These are phyloP conservation scores for Bradynema listronoti DNA, from an alignment of 1,140 invertebrate genomes.

Conservation along the genomic window DNA sequence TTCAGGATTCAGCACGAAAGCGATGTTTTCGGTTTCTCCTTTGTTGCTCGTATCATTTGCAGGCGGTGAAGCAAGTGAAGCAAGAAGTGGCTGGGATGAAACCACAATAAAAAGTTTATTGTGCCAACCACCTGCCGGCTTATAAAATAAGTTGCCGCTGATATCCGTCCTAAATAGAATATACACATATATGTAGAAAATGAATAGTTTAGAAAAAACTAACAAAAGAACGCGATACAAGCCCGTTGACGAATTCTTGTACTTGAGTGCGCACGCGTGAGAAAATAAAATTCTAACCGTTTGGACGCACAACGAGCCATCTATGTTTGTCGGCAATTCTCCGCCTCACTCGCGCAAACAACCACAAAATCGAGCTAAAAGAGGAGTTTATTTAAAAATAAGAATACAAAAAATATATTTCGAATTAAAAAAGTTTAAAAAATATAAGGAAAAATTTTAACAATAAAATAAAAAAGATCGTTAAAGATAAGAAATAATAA, in stretches of 20 bases:
- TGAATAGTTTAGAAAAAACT: conserved; percentile 57
- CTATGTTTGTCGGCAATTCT: conserved; percentile 73
- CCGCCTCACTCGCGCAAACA: conserved; percentile 63
- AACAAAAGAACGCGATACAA: conserved; percentile 77
- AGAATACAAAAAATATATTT: no score
- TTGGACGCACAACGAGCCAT: conserved; percentile 73
- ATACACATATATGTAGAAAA: conserved; percentile 3
- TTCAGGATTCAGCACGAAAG: no score
- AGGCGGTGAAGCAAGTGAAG: no score
- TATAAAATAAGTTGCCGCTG: conserved; percentile 29
- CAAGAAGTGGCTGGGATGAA: no score
- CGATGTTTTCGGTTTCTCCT: no score
- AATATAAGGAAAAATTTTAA: no score
- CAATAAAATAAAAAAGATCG: no score
- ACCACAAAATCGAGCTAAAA: conserved; percentile 43
- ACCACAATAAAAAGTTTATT: conserved; percentile 45
- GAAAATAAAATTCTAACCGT: conserved; percentile 85
- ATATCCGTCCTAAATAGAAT: neutral
- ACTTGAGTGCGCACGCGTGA: conserved; percentile 84
- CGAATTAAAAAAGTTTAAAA: no score
- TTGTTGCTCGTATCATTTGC: no score
- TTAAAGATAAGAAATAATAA: no score
- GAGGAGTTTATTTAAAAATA: no score
- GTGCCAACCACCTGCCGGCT: conserved; percentile 47
- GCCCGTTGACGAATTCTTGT: conserved; percentile 75